Evolutionary conservation across 2,113 vertebrate genomes (phyloP), one percentile per base, ranked within the genome.

Genomic region (Ceyx melanurus): DNA sequence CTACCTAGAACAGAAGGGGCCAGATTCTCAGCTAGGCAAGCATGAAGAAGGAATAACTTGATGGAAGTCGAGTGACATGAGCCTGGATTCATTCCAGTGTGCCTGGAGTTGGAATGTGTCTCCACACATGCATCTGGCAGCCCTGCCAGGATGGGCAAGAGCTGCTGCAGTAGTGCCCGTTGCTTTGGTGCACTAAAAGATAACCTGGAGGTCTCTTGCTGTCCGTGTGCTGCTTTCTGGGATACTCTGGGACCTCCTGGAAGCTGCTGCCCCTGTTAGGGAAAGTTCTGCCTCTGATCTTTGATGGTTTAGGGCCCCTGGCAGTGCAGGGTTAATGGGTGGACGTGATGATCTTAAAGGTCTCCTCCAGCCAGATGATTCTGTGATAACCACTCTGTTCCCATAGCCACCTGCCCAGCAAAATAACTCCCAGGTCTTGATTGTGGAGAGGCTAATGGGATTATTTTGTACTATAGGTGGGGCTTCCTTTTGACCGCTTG

Each of bases 381-480:
- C 10, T 37, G 37, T 78, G 66, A 93, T 90, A 95, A 90, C 77
- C 67, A 61, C 15, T 10, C 50, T 76, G 89, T 94, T 96, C 66
- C 86, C 70, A 79, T 79, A 80, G 88, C 60, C 82, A 75, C 66
- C 65, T 78, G 73, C 46, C 31, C 73, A 58, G 50, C 37, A 89
- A 92, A 92, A 64, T 64, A 93, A 82, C 37, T 89, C 71, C 71
- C 45, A 56, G 66, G 37, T 87, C 84, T 89, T 89, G 73, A 50
- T 82, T 2, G 0, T 18, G 20, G 50, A 85, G 28, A 82, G 50
- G 62, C 71, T 87, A 91, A 73, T 68, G 67, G 31, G 62, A 89
- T 85, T 82, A 85, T 84, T 94, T 90, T 92, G 74, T 87, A 60
- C 71, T 84, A 28, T 92, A 89, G 93, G 89, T 89, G 90, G 84